These are phyloP conservation scores for Colostygia pectinataria DNA, from an alignment of 2,888 invertebrate genomes.

Conservation along the genomic window DNA sequence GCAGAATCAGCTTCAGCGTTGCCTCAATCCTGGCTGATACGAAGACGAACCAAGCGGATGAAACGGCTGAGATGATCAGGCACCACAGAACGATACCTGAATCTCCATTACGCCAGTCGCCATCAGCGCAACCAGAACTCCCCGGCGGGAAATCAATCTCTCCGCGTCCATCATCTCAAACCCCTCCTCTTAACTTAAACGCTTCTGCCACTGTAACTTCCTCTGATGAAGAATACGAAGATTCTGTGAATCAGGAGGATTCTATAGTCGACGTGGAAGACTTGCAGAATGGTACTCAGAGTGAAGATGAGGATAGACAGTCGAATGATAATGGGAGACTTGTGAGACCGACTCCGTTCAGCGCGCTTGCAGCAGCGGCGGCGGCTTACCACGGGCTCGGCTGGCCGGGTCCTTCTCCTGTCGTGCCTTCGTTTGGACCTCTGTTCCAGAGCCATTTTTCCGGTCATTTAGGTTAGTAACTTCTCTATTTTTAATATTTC, in stretches of 20 bases:
- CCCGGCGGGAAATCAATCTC: conserved; percentile 71
- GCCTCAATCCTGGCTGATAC: conserved; percentile 94
- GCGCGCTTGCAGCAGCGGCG: conserved; percentile 86
- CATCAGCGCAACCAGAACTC: conserved; percentile 72
- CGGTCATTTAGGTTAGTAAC: conserved; percentile 22
- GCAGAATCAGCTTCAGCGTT: conserved; percentile 92
- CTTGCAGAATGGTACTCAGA: conserved; percentile 82
- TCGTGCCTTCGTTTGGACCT: conserved; percentile 85
- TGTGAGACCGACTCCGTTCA: conserved; percentile 90
- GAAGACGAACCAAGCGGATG: conserved; percentile 81
- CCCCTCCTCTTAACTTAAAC: conserved; percentile 75
- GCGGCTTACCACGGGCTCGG: conserved; percentile 86
- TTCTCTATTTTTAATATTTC: not conserved
- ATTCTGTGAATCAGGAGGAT: conserved; percentile 87
- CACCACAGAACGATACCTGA: conserved; percentile 79
- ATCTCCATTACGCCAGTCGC: conserved; percentile 74
- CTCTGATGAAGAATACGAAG: conserved; percentile 86
- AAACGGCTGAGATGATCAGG: conserved; percentile 74
- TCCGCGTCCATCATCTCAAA: conserved; percentile 68
- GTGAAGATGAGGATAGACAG: conserved; percentile 74
- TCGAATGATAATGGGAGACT: conserved; percentile 64
- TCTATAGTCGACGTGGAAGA: conserved; percentile 92
- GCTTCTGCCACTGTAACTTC: conserved; percentile 76
- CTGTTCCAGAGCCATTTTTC: conserved; percentile 84
- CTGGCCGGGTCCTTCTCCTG: conserved; percentile 80